phyloP scores from a whole-genome alignment of 2,888 invertebrate species.

The Rhagonycha fulva region DNA sequence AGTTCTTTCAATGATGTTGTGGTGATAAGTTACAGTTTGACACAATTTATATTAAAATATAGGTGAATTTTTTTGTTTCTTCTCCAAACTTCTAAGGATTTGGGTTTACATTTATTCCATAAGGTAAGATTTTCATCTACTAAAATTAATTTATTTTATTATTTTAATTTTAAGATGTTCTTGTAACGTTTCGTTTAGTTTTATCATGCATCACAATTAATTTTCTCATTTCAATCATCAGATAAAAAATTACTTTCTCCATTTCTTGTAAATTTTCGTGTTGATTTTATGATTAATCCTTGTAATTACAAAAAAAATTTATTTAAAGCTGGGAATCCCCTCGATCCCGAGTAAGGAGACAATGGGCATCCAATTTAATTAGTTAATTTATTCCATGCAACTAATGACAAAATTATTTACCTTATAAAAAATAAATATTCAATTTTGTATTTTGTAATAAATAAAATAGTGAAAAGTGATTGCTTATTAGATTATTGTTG shows the following conservation, averaged over 20 bases:
- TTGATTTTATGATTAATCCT: not conserved
- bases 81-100: too few relatives aligned
- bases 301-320: not conserved
- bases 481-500: too few relatives aligned
- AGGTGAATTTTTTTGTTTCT: not conserved
- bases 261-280: not conserved
- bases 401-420: too few relatives aligned
- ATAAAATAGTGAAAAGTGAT: too few relatives aligned
- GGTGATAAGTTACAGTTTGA: conserved; percentile 3
- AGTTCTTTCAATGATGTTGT: conserved; percentile 4
- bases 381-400: too few relatives aligned
- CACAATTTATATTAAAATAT: not conserved
- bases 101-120: not conserved
- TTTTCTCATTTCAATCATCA: not conserved
- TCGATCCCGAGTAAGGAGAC: not conserved
- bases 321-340: not conserved
- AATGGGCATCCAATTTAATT: too few relatives aligned
- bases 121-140: not conserved
- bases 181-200: not conserved
- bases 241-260: not conserved
- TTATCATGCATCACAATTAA: not conserved
- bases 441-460: too few relatives aligned
- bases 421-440: too few relatives aligned
- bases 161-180: not conserved
- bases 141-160: not conserved